phyloP scores from a whole-genome alignment of 2,888 invertebrate genomes.

The Pheosia gnoma region DNA sequence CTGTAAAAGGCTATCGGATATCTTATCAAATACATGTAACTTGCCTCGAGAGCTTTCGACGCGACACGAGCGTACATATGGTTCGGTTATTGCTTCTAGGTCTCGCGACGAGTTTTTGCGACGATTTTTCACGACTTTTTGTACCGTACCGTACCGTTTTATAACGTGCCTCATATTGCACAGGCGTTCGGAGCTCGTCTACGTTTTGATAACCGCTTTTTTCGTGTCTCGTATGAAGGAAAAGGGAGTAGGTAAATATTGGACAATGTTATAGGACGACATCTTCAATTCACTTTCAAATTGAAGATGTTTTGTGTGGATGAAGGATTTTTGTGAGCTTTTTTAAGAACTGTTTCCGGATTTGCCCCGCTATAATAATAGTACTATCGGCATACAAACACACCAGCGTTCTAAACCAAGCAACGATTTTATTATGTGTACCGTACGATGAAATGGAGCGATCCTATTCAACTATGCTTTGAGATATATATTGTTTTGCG shows the following conservation, averaged over 20 bases:
- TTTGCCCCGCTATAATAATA: too few relatives aligned
- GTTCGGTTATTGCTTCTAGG: constrained; percentile 44
- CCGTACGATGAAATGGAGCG: too few relatives aligned
- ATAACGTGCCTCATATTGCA: constrained; percentile 8
- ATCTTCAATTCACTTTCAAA: background rate
- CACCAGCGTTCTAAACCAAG: too few relatives aligned
- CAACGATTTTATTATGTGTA: too few relatives aligned
- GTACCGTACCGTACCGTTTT: constrained; percentile 27
- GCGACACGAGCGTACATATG: constrained; percentile 32
- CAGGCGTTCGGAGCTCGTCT: constrained; percentile 14
- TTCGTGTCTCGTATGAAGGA: constrained; percentile 1
- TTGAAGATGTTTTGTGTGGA: background rate
- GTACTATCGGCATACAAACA: too few relatives aligned
- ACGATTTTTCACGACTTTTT: constrained; percentile 36
- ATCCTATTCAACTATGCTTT: too few relatives aligned
- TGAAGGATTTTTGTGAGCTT: too few relatives aligned
- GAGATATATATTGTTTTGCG: too few relatives aligned
- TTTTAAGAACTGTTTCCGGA: too few relatives aligned
- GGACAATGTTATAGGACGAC: background rate
- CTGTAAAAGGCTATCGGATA: background rate
- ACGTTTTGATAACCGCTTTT: constrained; percentile 1
- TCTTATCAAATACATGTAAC: constrained; percentile 25
- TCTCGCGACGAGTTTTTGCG: constrained; percentile 36
- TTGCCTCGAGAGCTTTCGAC: constrained; percentile 24
- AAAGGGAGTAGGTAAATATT: background rate